Evolutionary conservation across 2,113 vertebrate genomes (phyloP), one percentile per base, ranked within the genome.

Genomic region (Tautogolabrus adspersus): DNA sequence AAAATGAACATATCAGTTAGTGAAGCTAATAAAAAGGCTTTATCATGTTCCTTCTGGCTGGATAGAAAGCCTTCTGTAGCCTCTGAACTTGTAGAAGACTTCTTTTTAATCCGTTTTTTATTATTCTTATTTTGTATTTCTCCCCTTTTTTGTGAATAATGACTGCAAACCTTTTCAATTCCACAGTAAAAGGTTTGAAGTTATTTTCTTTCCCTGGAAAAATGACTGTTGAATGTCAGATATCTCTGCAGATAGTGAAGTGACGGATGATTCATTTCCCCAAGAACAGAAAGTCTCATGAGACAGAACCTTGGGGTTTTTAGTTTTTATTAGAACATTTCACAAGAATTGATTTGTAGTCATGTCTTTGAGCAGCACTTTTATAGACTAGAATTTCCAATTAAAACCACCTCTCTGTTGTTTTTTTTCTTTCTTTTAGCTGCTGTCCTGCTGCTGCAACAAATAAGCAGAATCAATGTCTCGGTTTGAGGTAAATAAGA

Each of bases 401-500:
- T 68, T 55, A 60, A 82, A 70, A 38, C 26, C n/a, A 6, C 6
- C 10, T 80, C 10, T 80, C 4, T 52, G 40, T 38, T 74, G 8
- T 64, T 88, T 8, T 77, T n/a, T 56, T 59, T 42, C 47, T 49
- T 51, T 83, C 3, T 87, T 85, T 78, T 71, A 92, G 91, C 47
- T 88, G 70, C 80, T 67, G 83, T 66, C 55, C 56, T 44, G 19
- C 63, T 83, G 69, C 80, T 81, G 65, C 80, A 77, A 72, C 87
- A 38, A 47, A 55, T 37, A 78, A 81, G 58, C 59, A 40, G 16
- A 78, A 57, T 58, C 78, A 52, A 92, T 92, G 91, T 91, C 89
- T 73, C 19, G 68, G 69, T 30, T 77, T 58, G 78, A 91, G 88
- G 91, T 91, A 87, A 89, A 77, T 61, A 72, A 72, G 9, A 44